A percentile compares a stretch with the other conserved stretches of the same genome.
phyloP scores from a whole-genome alignment of 2,113 vertebrate genomes.

The Smithornis capensis region DNA sequence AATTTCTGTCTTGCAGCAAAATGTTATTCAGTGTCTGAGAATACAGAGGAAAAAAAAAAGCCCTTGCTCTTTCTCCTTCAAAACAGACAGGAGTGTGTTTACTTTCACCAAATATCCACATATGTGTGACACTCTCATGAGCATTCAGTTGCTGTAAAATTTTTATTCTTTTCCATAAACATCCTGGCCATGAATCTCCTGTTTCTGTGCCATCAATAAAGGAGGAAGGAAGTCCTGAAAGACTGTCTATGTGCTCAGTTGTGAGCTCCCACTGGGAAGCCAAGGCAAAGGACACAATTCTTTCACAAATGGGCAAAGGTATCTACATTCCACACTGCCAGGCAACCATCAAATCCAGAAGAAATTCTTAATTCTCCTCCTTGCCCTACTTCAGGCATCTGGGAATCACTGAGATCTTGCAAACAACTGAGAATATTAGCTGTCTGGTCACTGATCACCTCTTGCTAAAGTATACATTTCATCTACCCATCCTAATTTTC shows the following conservation, averaged over 20 bases:
- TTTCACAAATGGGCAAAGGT: conserved; percentile 33
- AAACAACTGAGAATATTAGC: conserved; percentile 8
- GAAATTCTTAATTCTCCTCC: not conserved
- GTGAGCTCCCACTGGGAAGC: not conserved
- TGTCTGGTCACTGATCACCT: not conserved
- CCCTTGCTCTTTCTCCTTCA: not conserved
- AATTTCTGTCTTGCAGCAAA: not conserved
- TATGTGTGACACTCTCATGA: not conserved
- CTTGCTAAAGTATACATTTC: not conserved
- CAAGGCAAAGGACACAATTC: conserved; percentile 13
- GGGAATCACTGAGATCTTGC: conserved; percentile 2
- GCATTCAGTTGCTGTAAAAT: not conserved
- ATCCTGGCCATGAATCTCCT: not conserved
- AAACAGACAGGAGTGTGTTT: not conserved
- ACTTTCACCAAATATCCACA: not conserved
- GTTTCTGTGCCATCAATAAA: not conserved
- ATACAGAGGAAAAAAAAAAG: not conserved
- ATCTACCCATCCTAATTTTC: not conserved
- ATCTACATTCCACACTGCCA: conserved; percentile 38
- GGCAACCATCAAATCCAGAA: conserved; percentile 41
- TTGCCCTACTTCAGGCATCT: conserved; percentile 11
- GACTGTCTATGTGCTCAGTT: not conserved
- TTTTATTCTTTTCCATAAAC: not conserved
- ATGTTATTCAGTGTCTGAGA: not conserved
- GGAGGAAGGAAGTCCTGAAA: not conserved